Conservation (phyloP, 2,113 vertebrate genomes). For the Hemicordylus capensis region DNA sequence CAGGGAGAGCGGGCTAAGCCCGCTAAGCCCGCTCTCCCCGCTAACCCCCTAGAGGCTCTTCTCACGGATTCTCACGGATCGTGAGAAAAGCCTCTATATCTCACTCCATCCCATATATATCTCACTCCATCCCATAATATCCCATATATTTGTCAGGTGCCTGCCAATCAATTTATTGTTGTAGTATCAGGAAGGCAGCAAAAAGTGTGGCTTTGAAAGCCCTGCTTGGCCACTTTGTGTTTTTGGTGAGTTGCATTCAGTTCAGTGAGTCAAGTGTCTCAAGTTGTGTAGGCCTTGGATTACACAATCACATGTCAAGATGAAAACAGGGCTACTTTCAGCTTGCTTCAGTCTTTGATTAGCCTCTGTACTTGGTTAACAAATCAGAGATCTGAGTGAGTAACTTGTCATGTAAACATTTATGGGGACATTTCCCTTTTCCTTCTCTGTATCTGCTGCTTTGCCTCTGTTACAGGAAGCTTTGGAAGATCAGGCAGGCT, state of each 20-base stretch:
- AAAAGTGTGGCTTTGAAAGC: background rate
- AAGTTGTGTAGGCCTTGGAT: background rate
- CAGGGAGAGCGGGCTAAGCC: too few species aligned
- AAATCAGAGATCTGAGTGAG: background rate
- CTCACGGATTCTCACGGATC: too few species aligned
- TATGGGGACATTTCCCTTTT: background rate
- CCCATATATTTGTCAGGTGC: too few species aligned
- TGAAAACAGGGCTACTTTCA: background rate
- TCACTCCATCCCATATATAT: too few species aligned
- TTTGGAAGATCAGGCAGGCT: slow-evolving; percentile 47
- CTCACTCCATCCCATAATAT: background rate
- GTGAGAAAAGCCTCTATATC: too few species aligned
- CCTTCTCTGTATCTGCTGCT: background rate
- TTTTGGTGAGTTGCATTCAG: background rate
- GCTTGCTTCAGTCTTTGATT: background rate
- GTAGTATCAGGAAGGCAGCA: background rate
- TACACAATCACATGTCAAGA: background rate
- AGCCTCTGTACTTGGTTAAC: background rate
- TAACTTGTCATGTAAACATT: background rate
- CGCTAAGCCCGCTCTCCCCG: too few species aligned
- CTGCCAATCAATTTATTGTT: too few species aligned
- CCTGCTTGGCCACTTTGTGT: background rate
- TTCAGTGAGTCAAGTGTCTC: background rate
- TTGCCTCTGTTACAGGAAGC: slow-evolving; percentile 23
- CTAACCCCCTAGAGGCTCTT: too few species aligned